phyloP scores from a whole-genome alignment of 2,888 invertebrate genomes.

The Cheilosia vulpina region DNA sequence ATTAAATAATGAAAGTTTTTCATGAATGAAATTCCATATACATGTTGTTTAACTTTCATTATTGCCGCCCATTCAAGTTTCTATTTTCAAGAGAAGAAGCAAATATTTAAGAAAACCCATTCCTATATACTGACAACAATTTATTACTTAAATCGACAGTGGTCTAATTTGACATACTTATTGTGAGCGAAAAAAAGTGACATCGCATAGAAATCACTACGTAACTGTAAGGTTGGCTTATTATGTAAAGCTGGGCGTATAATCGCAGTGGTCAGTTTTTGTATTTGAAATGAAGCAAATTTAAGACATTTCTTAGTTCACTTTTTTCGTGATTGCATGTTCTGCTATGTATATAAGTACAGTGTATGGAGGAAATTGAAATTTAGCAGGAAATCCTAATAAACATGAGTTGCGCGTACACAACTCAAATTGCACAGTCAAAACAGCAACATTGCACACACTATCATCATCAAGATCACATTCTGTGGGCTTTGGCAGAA shows the following conservation, averaged over 20 bases:
- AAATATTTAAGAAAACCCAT: background rate
- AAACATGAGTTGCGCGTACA: conserved; percentile 65
- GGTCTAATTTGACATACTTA: conserved; percentile 58
- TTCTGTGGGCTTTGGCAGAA: conserved; percentile 37
- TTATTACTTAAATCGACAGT: conserved; percentile 52
- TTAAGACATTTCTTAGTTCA: conserved; percentile 12
- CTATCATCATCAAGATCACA: conserved; percentile 25
- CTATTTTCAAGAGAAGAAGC: conserved; percentile 15
- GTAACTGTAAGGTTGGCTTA: conserved; percentile 10
- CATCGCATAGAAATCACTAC: conserved; percentile 7
- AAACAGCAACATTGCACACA: conserved; percentile 62
- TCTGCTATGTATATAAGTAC: background rate
- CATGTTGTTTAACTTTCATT: conserved; percentile 25
- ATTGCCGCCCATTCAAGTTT: conserved; percentile 42
- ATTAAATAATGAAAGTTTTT: conserved; percentile 23
- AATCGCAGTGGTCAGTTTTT: conserved; percentile 16
- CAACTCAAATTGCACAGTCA: conserved; percentile 60
- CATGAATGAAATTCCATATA: conserved; percentile 61
- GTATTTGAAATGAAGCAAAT: conserved; percentile 3
- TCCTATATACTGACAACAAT: conserved; percentile 21
- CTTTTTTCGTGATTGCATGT: conserved; percentile 10
- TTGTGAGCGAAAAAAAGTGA: conserved; percentile 20
- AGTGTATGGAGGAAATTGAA: conserved; percentile 70
- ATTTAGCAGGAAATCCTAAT: conserved; percentile 75
- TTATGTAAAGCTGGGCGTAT: conserved; percentile 29